Evolutionary conservation across 1,140 invertebrate species (phyloP).

Genomic region (Aphelenchoides besseyi): DNA sequence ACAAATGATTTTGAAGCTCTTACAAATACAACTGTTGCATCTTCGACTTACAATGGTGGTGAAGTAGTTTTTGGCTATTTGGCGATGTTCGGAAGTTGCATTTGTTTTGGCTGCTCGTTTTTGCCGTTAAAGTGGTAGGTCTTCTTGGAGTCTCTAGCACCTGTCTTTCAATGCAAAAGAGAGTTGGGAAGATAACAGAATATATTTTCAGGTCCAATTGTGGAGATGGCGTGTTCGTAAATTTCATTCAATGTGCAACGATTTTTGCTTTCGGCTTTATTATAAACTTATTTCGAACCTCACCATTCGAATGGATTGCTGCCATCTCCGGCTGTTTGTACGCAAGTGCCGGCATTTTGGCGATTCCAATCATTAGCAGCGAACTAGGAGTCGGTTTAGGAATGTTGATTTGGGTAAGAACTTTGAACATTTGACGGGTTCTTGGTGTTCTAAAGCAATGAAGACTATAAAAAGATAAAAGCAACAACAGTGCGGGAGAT

Average conservation of each 20-base stretch:
- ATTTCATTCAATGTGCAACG: slow-evolving; percentile 55
- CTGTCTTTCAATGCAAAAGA: background rate
- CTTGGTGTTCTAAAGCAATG: no score
- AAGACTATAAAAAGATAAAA: no score
- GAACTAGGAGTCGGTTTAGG: slow-evolving; percentile 37
- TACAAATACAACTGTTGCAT: no score
- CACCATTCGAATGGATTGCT: slow-evolving; percentile 49
- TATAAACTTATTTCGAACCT: slow-evolving; percentile 49
- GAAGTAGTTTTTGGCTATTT: background rate
- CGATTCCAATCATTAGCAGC: slow-evolving; percentile 27
- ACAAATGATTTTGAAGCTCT: no score
- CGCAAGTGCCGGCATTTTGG: slow-evolving; percentile 43
- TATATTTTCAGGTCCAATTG: slow-evolving; percentile 1
- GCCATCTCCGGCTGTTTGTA: slow-evolving; percentile 54
- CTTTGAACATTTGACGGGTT: no score
- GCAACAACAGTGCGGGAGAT: no score
- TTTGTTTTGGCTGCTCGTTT: background rate
- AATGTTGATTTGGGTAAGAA: slow-evolving; percentile 39
- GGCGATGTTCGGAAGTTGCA: background rate
- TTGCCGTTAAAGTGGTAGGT: background rate
- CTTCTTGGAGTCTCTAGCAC: background rate
- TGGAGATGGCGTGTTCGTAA: slow-evolving; percentile 52
- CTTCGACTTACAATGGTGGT: no score
- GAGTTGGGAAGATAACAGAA: background rate
- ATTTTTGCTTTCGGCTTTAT: slow-evolving; percentile 54